Percentiles rank a stretch among this genome's conserved stretches.
These are phyloP conservation scores for Nothoprocta perdicaria DNA, from an alignment of 2,113 vertebrate genomes.

Conservation along the genomic window DNA sequence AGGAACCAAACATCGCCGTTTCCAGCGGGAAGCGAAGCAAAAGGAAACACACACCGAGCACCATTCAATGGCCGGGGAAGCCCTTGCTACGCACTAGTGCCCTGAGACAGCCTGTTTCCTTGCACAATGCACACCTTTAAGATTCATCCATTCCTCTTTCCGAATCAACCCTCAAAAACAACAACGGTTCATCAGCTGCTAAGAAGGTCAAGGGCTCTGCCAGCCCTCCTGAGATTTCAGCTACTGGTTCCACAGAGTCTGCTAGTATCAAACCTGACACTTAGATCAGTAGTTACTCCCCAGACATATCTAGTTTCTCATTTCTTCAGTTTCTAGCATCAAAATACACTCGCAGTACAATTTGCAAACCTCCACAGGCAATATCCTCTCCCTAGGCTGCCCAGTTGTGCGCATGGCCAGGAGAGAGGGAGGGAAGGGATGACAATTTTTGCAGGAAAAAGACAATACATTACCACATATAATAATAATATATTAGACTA, in stretches of 20 bases:
- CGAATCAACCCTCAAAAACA: background rate
- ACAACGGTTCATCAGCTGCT: background rate
- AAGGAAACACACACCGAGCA: background rate
- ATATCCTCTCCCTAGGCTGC: background rate
- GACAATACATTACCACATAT: background rate
- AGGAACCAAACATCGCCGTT: background rate
- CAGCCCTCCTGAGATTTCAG: slow-evolving; percentile 11
- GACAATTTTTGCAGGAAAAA: background rate
- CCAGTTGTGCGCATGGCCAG: background rate
- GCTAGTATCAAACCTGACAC: slow-evolving; percentile 66
- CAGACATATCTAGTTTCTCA: slow-evolving; percentile 64
- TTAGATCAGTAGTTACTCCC: slow-evolving; percentile 60
- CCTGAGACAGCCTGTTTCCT: background rate
- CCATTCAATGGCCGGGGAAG: background rate
- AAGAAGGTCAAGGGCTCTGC: slow-evolving; percentile 50
- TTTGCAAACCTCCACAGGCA: slow-evolving; percentile 39
- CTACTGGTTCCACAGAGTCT: slow-evolving; percentile 68
- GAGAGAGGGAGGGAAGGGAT: background rate
- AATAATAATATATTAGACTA: background rate
- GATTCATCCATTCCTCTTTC: background rate
- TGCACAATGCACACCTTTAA: background rate
- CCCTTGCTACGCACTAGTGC: background rate
- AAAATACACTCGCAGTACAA: slow-evolving; percentile 69
- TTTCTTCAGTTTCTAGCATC: slow-evolving; percentile 71
- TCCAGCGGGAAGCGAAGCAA: background rate